phyloP scores from a whole-genome alignment of 30 jellyfish, hydroid and myxozoan genomes.

The Nemopilema nomurai region DNA sequence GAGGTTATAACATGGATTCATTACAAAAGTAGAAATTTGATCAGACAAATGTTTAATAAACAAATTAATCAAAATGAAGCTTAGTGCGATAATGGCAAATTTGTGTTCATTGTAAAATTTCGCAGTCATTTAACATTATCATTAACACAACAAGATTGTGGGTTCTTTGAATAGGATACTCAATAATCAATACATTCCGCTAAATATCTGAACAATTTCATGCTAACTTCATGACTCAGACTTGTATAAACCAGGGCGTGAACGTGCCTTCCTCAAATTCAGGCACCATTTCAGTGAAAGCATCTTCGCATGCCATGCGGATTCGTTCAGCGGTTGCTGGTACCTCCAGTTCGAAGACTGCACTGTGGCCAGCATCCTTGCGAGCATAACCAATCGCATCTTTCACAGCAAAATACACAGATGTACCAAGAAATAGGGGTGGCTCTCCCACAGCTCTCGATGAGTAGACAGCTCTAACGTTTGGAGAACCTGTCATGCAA shows the following conservation, averaged over 20 bases:
- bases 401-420: conserved; percentile 48
- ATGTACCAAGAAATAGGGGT: conserved; percentile 43
- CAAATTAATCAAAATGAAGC: no score
- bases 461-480: conserved; percentile 39
- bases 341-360: conserved; percentile 27
- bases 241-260: neutral
- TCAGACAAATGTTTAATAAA: no score
- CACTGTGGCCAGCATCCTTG: conserved; percentile 22
- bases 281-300: conserved; percentile 25
- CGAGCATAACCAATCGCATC: conserved; percentile 48
- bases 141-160: no score
- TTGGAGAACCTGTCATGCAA: conserved; percentile 27
- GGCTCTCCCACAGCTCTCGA: conserved; percentile 55
- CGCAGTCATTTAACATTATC: no score
- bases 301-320: conserved; percentile 61
- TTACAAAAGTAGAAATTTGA: no score
- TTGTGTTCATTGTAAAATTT: no score
- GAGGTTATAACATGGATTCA: no score
- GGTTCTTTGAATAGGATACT: no score
- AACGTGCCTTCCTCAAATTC: neutral
- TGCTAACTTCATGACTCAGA: no score
- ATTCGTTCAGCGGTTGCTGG: conserved; percentile 63
- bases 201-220: no score
- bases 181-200: no score
- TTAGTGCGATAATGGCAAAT: no score